Base-by-base conservation (phyloP, 1,140 invertebrate genomes). In the Cheumatopsyche charites region DNA sequence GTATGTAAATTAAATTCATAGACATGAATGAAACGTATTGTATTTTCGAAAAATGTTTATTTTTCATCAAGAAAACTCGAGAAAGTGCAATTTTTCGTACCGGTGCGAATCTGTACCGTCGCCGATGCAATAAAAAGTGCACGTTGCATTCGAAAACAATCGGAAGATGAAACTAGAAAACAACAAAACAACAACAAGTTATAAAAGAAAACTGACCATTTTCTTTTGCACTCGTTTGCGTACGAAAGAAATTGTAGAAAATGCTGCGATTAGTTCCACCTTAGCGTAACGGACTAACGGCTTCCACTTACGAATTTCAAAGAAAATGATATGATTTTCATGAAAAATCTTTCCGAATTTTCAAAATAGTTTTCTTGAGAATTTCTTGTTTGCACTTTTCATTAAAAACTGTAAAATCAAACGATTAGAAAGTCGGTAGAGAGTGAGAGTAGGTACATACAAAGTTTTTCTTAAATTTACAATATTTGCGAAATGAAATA, bases 181-280 rank as follows among this genome's bases (percentile, higher is more conserved):
- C n/a, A n/a, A n/a, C 29, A 52, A 52, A 52, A 52, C 47, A 17
- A 17, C 19, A 52, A 17, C 6, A 17, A 52, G 7, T 17, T 9
- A 17, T 9, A 52, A 17, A 52, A 52, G 47, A 52, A 52, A 52
- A 52, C 15, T 19, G 29, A 52, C 19, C 47, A 47, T 17, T 47
- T 52, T 17, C n/a, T 52, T 52, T 52, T 52, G 15, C 15, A 17
- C 47, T 15, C 47, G 6, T 52, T 52, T 19, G 19, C 47, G 47
- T 52, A 52, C 47, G 15, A 52, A 52, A 52, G 47, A 52, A 52
- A 52, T 52, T 52, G 47, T 52, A 52, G 47, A 52, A 52, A 52
- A 52, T 52, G 47, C 29, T 9, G 47, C 47, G n/a, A 52, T 52
- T 52, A 52, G 47, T 52, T 52, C 47, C 47, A 52, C 47, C 47